Conservation (phyloP, 2,797 vertebrate species). For the Sorex maritimensis region DNA sequence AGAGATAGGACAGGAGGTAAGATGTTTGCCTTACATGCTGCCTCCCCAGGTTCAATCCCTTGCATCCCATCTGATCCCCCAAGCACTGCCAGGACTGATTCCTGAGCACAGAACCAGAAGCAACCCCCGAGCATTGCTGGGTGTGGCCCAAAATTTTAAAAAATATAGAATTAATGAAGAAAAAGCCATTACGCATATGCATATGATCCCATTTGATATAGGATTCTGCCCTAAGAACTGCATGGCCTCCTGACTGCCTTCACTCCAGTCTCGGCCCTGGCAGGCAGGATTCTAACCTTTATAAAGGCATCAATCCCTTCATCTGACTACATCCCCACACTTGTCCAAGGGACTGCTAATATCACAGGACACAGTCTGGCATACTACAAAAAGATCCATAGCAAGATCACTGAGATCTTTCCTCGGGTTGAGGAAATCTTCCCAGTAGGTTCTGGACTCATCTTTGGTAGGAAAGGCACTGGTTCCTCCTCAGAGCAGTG, state of each 20-base stretch:
- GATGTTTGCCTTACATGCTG: too few relatives aligned
- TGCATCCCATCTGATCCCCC: too few relatives aligned
- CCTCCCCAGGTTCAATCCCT: too few relatives aligned
- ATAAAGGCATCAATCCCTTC: not conserved
- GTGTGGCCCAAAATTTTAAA: too few relatives aligned
- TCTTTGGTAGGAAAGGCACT: not conserved
- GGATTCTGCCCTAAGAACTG: not conserved
- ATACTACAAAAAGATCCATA: too few relatives aligned
- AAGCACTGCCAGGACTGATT: too few relatives aligned
- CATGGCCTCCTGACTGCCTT: not conserved
- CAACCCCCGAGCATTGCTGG: too few relatives aligned
- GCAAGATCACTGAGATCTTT: not conserved
- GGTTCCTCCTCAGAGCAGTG: not conserved
- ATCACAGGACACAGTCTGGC: not conserved
- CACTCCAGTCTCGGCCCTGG: not conserved
- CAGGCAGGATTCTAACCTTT: not conserved
- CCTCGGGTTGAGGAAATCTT: not conserved
- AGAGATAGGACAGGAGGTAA: too few relatives aligned
- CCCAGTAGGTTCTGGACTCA: not conserved
- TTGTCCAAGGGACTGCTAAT: not conserved
- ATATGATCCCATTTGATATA: not conserved
- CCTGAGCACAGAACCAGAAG: too few relatives aligned
- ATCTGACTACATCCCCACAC: not conserved
- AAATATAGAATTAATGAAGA: too few relatives aligned
- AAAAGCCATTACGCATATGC: too few relatives aligned